Percentiles rank a stretch among this genome's conserved stretches.
Evolutionary conservation across 2,797 vertebrate species (phyloP).

Genomic region (Tapirus indicus): DNA sequence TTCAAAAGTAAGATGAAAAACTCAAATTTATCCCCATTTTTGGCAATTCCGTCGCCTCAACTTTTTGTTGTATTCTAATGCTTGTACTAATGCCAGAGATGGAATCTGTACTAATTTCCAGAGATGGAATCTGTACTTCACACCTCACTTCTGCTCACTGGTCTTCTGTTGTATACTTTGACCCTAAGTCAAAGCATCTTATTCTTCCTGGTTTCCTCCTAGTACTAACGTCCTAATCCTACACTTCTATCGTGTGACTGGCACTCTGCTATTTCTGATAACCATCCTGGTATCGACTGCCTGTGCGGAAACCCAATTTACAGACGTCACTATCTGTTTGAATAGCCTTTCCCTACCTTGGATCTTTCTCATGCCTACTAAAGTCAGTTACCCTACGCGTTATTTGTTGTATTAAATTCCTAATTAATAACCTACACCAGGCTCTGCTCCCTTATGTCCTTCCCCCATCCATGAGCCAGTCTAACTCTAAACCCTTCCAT

Average conservation of each 20-base stretch:
- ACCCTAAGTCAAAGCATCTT: background rate
- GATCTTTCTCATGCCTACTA: background rate
- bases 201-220: background rate
- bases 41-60: background rate
- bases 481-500: background rate
- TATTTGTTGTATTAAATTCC: background rate
- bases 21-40: background rate
- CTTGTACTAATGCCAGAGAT: background rate
- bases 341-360: background rate
- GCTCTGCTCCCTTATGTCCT: background rate
- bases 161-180: background rate
- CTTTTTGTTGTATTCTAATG: background rate
- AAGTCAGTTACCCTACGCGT: background rate
- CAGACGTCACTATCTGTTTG: background rate
- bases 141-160: background rate
- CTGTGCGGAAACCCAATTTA: background rate
- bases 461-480: background rate
- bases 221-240: background rate
- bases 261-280: background rate
- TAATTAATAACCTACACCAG: background rate
- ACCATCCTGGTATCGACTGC: background rate
- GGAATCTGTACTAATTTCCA: background rate
- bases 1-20: background rate
- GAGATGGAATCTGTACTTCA: background rate
- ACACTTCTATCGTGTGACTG: background rate